Evolutionary conservation across 2,113 vertebrate species (phyloP).

Genomic region (Rostratula benghalensis): DNA sequence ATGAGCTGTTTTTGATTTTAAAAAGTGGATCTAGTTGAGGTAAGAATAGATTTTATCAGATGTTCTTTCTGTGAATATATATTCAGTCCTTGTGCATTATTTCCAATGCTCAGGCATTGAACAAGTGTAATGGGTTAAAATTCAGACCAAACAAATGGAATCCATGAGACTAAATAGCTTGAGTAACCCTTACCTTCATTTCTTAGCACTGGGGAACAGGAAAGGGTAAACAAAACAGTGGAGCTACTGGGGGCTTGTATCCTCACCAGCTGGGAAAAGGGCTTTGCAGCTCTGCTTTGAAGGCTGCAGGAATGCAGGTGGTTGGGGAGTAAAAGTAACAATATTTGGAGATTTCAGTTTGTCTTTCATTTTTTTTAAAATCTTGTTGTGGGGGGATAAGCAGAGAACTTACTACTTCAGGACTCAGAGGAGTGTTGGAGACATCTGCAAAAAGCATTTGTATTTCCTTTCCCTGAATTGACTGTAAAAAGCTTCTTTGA

Average conservation of each 20-base stretch:
- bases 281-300: background rate
- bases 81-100: background rate
- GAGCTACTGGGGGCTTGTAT: background rate
- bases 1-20: background rate
- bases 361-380: background rate
- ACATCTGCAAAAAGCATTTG: constrained; percentile 8
- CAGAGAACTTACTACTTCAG: background rate
- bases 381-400: background rate
- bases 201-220: background rate
- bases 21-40: background rate
- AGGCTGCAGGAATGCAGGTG: background rate
- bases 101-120: background rate
- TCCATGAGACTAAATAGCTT: background rate
- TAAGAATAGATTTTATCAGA: background rate
- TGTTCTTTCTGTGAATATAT: background rate
- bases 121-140: background rate
- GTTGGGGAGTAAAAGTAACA: background rate
- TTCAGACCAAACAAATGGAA: background rate
- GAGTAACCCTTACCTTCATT: background rate
- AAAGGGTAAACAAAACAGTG: background rate
- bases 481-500: background rate
- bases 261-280: background rate
- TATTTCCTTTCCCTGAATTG: background rate
- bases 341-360: background rate
- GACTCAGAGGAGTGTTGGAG: background rate